A percentile compares a stretch with the other conserved stretches of the same genome.
phyloP scores from a whole-genome alignment of 2,888 invertebrate species.

The Limnephilus auricula region DNA sequence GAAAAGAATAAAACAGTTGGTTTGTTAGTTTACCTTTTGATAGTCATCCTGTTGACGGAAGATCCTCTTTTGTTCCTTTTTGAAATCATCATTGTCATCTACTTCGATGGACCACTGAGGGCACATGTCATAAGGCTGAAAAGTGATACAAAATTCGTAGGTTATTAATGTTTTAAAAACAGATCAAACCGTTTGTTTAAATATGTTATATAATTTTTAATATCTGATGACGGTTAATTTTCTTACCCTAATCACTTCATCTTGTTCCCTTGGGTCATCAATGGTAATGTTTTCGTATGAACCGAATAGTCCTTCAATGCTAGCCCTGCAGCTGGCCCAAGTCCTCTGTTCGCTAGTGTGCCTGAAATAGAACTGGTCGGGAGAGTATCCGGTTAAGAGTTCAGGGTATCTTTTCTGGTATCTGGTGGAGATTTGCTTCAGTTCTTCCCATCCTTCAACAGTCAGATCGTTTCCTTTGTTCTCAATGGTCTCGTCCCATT shows the following conservation, averaged over 20 bases:
- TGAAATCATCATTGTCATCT: conserved; percentile 68
- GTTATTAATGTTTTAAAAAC: neutral
- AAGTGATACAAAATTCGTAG: conserved; percentile 6
- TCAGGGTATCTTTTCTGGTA: conserved; percentile 78
- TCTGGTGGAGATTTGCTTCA: conserved; percentile 81
- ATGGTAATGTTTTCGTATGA: conserved; percentile 69
- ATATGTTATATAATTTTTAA: neutral
- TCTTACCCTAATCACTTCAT: conserved; percentile 72
- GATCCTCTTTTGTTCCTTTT: conserved; percentile 67
- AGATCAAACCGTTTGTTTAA: neutral
- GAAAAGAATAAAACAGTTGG: no score
- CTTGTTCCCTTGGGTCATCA: conserved; percentile 69
- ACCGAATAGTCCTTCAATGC: conserved; percentile 77
- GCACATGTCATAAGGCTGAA: conserved; percentile 76
- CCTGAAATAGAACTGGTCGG: conserved; percentile 79
- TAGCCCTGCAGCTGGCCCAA: conserved; percentile 79
- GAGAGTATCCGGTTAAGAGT: conserved; percentile 72
- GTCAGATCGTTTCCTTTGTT: conserved; percentile 79
- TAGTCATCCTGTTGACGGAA: conserved; percentile 70
- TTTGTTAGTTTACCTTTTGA: conserved; percentile 67
- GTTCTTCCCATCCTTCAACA: conserved; percentile 80
- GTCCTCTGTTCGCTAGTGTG: conserved; percentile 80
- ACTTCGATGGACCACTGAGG: conserved; percentile 74
- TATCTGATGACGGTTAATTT: no score
- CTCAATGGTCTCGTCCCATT: conserved; percentile 81